Conservation (phyloP, 2,888 invertebrate species). For the Pomacea canaliculata region DNA sequence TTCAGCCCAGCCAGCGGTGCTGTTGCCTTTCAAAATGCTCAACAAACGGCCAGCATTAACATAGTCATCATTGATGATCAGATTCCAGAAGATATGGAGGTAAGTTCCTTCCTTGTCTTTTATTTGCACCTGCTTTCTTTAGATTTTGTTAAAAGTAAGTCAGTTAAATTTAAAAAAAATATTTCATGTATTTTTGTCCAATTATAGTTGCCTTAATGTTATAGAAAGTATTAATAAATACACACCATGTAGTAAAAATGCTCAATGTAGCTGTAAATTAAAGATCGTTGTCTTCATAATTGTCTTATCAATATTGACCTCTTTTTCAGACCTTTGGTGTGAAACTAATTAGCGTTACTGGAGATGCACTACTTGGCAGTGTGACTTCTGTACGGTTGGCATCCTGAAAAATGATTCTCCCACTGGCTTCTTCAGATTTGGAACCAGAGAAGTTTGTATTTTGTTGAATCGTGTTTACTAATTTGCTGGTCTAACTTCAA, state of each 20-base stretch:
- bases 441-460: constrained; percentile 47
- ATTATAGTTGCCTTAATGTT: too few species aligned
- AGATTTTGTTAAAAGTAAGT: too few species aligned
- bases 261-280: background rate
- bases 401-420: constrained; percentile 68
- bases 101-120: constrained; percentile 30
- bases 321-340: constrained; percentile 64
- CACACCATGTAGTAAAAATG: background rate
- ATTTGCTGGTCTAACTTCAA: background rate
- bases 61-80: constrained; percentile 63
- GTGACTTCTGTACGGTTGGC: constrained; percentile 56
- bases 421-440: constrained; percentile 65
- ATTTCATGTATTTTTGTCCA: too few species aligned
- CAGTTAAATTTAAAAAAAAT: too few species aligned
- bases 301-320: constrained; percentile 4
- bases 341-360: constrained; percentile 56
- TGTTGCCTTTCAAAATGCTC: constrained; percentile 52
- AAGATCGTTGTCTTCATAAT: background rate
- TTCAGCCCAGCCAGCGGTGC: constrained; percentile 60
- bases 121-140: background rate
- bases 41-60: constrained; percentile 50
- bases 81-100: constrained; percentile 62
- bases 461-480: background rate
- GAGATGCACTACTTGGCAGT: constrained; percentile 57
- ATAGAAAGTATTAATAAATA: too few species aligned